These are phyloP conservation scores for Etheostoma nigrum DNA, from an alignment of 2,797 vertebrate genomes.

Conservation along the genomic window DNA sequence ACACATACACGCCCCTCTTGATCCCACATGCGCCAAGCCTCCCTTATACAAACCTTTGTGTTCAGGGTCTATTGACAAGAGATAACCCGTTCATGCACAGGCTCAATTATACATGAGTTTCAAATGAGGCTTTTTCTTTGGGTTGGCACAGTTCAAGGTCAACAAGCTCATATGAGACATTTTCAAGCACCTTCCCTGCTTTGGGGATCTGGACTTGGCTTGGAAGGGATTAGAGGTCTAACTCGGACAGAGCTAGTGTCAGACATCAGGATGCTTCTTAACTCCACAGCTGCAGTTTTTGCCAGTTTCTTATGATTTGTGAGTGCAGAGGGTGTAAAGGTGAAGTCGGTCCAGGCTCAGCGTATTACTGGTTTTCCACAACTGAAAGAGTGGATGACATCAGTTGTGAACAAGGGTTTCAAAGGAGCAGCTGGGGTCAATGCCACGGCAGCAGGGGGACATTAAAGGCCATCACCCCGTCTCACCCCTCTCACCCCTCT, in stretches of 20 bases:
- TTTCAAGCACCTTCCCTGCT: background rate
- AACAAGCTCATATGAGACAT: constrained; percentile 37
- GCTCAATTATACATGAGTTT: constrained; percentile 45
- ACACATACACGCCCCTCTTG: constrained; percentile 21
- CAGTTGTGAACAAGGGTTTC: constrained; percentile 9
- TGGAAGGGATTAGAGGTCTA: constrained; percentile 34
- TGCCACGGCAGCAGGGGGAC: constrained; percentile 42
- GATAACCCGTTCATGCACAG: constrained; percentile 65
- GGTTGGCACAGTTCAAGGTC: constrained; percentile 53
- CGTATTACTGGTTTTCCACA: background rate
- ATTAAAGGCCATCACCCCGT: constrained; percentile 44
- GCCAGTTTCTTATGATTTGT: constrained; percentile 27
- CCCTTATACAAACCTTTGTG: constrained; percentile 65
- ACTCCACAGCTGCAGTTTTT: background rate
- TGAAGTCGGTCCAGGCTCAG: constrained; percentile 1
- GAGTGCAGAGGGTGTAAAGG: background rate
- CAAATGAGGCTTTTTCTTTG: background rate
- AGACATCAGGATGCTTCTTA: constrained; percentile 8
- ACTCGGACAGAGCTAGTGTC: constrained; percentile 6
- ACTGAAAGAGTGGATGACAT: constrained; percentile 27
- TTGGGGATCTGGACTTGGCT: constrained; percentile 9
- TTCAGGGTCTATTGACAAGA: constrained; percentile 54
- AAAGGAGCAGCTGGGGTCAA: constrained; percentile 53
- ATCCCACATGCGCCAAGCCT: constrained; percentile 40
- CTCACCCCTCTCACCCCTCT: constrained; percentile 28